phyloP scores from a whole-genome alignment of 2,113 vertebrate genomes.

The Psittacara wagleri region DNA sequence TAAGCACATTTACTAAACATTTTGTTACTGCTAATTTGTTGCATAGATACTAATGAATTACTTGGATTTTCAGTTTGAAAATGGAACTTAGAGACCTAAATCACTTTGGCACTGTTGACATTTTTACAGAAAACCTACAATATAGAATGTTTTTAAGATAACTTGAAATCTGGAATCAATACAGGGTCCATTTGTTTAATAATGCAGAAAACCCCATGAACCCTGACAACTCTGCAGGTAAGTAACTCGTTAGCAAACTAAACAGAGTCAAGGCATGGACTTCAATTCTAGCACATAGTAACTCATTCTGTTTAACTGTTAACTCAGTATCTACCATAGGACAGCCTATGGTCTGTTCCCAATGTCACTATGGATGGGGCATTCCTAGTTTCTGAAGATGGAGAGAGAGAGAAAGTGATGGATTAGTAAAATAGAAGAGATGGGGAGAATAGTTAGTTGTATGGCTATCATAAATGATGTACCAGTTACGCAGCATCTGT shows the following conservation, averaged over 20 bases:
- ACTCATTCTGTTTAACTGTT: neutral
- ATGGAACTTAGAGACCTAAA: neutral
- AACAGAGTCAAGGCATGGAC: neutral
- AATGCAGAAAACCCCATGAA: neutral
- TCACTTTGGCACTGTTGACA: neutral
- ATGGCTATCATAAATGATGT: neutral
- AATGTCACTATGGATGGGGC: neutral
- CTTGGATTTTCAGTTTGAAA: neutral
- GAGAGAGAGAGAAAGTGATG: neutral
- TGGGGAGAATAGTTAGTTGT: neutral
- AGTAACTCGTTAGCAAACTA: neutral
- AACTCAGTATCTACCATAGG: neutral
- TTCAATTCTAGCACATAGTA: neutral
- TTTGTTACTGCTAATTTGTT: neutral
- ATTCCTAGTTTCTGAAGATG: neutral
- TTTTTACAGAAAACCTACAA: neutral
- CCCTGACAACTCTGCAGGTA: neutral
- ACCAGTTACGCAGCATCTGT: neutral
- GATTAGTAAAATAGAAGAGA: neutral
- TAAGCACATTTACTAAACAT: neutral
- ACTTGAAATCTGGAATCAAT: neutral
- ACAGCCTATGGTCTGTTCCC: neutral
- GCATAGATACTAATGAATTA: neutral
- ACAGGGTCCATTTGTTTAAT: neutral
- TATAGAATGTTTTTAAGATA: neutral